Conservation (phyloP, 1,140 invertebrate genomes). For the Sitobion miscanthi region DNA sequence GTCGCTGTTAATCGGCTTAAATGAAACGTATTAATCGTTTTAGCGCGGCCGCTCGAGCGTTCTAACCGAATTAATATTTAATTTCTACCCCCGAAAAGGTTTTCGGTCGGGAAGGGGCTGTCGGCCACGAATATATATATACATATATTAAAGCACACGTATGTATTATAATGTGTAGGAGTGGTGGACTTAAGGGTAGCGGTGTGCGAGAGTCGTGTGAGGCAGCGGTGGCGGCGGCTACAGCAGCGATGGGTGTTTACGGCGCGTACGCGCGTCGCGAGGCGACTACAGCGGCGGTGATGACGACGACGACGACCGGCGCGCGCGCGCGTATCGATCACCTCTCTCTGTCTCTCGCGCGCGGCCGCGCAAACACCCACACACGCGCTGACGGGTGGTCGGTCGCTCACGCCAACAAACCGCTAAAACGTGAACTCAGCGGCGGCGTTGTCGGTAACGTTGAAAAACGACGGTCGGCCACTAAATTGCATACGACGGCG, state of each 20-base stretch:
- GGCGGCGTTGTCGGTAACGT: background rate
- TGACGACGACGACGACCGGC: background rate
- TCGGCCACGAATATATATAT: background rate
- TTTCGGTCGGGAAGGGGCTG: background rate
- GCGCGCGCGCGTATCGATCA: slow-evolving; percentile 37
- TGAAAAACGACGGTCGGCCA: slow-evolving; percentile 30
- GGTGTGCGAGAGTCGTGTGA: background rate
- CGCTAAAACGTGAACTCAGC: slow-evolving; percentile 28
- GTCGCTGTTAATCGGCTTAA: slow-evolving; percentile 50
- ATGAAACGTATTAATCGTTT: slow-evolving; percentile 56
- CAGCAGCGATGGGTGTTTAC: background rate
- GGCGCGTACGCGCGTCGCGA: background rate
- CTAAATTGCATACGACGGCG: background rate
- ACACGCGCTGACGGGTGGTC: background rate
- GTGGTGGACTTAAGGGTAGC: background rate
- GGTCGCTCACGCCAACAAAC: background rate
- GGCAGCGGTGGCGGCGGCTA: background rate
- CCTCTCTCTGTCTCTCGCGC: background rate
- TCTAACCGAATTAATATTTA: slow-evolving; percentile 55
- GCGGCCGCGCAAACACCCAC: background rate
- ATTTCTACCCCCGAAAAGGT: slow-evolving; percentile 35
- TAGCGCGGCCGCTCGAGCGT: slow-evolving; percentile 47
- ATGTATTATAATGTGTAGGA: background rate
- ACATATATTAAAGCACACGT: background rate
- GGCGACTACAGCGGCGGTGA: background rate